Evolutionary conservation across 2,888 invertebrate species (phyloP).

Genomic region (Epicampocera succincta): DNA sequence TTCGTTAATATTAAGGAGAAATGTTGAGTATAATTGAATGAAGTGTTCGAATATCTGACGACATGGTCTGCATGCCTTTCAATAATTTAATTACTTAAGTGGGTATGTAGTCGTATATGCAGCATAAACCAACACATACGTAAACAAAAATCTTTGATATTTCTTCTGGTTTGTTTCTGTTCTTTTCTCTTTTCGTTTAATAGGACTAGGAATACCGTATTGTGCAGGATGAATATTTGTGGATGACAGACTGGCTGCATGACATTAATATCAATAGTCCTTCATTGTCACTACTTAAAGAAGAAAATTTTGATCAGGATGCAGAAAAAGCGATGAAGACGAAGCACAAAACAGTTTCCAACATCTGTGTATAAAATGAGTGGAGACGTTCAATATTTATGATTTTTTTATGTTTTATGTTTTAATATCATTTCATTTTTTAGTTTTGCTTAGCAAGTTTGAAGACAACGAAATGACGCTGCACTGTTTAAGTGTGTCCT

Average conservation of each 20-base stretch:
- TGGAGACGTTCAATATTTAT: conserved; percentile 34
- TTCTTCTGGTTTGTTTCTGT: too few species aligned
- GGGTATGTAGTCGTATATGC: not conserved
- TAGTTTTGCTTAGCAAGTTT: conserved; percentile 44
- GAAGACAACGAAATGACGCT: conserved; percentile 59
- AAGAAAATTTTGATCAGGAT: conserved; percentile 10
- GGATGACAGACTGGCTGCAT: conserved; percentile 31
- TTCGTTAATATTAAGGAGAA: conserved; percentile 44
- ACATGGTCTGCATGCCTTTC: conserved; percentile 3
- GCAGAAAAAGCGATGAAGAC: conserved; percentile 3
- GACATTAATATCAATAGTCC: conserved; percentile 26
- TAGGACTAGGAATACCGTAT: conserved; percentile 69
- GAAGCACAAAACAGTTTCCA: conserved; percentile 61
- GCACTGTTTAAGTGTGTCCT: conserved; percentile 51
- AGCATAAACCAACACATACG: not conserved
- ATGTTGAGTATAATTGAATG: conserved; percentile 17
- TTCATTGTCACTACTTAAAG: conserved; percentile 14
- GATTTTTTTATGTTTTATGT: not conserved
- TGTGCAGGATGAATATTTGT: conserved; percentile 56
- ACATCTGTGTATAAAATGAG: conserved; percentile 50
- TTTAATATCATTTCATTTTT: conserved; percentile 47
- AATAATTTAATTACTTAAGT: conserved; percentile 9
- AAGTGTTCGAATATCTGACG: conserved; percentile 38
- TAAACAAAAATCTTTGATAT: not conserved
- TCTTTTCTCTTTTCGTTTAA: conserved; percentile 5